A percentile compares a stretch with the other conserved stretches of the same genome.
phyloP scores from a whole-genome alignment of 2,888 invertebrate species.

The Oscheius myriophilus region DNA sequence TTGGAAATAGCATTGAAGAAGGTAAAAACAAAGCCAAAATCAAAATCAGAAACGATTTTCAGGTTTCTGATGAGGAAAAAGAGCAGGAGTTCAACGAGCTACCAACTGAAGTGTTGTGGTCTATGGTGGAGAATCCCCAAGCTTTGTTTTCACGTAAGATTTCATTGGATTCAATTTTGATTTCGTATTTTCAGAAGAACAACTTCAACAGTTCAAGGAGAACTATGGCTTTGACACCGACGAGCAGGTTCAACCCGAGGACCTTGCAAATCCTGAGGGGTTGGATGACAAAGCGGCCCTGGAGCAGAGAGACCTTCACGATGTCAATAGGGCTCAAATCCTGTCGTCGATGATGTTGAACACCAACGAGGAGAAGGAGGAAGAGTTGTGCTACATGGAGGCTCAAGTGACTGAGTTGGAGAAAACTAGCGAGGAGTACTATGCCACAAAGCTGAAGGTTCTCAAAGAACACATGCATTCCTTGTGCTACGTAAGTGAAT shows the following conservation, averaged over 20 bases:
- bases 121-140: slow-evolving; percentile 4
- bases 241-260: slow-evolving; percentile 2
- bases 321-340: background rate
- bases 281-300: background rate
- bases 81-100: background rate
- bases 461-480: slow-evolving; percentile 2
- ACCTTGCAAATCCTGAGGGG: slow-evolving; percentile 9
- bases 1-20: background rate
- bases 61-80: background rate
- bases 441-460: slow-evolving; percentile 18
- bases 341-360: background rate
- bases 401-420: slow-evolving; percentile 4
- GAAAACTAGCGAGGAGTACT: slow-evolving; percentile 8
- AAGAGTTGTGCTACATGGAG: slow-evolving; percentile 18
- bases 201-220: background rate
- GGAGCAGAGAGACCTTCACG: background rate
- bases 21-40: no score
- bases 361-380: slow-evolving; percentile 11
- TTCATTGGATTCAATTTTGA: background rate
- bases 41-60: background rate
- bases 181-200: slow-evolving; percentile 1
- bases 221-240: slow-evolving; percentile 7
- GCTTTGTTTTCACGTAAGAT: background rate
- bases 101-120: background rate
- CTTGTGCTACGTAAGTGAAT: slow-evolving; percentile 23